Evolutionary conservation across 53 echinoderm and acorn worm genomes (phyloP), one percentile per base, ranked within the genome.

Genomic region (Stichopus horrens): DNA sequence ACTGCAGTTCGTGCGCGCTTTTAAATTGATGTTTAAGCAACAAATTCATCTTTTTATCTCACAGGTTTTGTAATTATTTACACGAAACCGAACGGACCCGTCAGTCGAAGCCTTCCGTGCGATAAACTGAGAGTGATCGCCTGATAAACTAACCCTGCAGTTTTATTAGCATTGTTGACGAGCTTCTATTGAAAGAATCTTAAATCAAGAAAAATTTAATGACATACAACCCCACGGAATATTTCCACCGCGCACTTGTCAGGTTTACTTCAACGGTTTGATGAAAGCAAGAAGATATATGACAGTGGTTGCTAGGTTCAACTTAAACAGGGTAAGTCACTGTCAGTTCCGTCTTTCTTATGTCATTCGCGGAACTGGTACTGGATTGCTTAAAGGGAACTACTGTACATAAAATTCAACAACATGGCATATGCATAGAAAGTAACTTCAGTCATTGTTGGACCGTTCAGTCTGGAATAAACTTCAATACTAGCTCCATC

Each of bases 141-240:
- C 76, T 76, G 76, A 76, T 76, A 76, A 76, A 76, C 76, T 23
- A 51, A 23, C 23, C 23, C 21, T 23, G 23, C 18, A 51, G 21
- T 76, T 75, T 76, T 76, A 76, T 76, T 76, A 23, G 76, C 76
- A 22, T 16, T 76, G 76, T 23, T 76, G 76, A 76, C 76, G 76
- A 76, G 76, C 37, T 6, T 76, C 23, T 76, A 76, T 76, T 76
- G 76, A 76, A 76, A 76, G 76, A 76, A 22, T 76, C 76, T 76
- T 76, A 76, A 76, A 76, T 76, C 76, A 81, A 81, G 81, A 51
- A 55, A 75, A 81, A 56, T 81, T 81, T 81, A 81, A 56, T 81
- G 81, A 21, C 57, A 21, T 81, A 58, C 21, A 58, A 57, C 57
- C 57, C 81, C 37, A 37, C 81, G n/a, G 57, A 81, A 55, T 79